Evolutionary conservation across 2,797 vertebrate species (phyloP).

Genomic region (Pseudochromis fuscus): DNA sequence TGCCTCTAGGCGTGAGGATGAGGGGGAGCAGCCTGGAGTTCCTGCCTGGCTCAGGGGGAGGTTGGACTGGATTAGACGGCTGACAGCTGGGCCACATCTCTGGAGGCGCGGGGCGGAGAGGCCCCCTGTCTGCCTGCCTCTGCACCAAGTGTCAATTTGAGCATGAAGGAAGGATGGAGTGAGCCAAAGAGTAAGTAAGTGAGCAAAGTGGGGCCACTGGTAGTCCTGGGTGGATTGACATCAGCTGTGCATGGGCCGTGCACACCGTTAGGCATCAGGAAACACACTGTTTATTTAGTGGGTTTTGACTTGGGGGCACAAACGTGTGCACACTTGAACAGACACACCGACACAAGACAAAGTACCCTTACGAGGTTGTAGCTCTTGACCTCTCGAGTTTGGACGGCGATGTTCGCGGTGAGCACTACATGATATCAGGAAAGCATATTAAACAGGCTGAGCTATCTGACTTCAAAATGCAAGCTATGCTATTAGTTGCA

Average conservation of each 20-base stretch:
- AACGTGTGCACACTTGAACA: slow-evolving; percentile 66
- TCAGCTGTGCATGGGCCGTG: slow-evolving; percentile 81
- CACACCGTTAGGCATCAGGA: slow-evolving; percentile 84
- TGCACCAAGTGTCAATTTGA: slow-evolving; percentile 87
- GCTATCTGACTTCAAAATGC: slow-evolving; percentile 48
- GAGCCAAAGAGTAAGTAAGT: slow-evolving; percentile 82
- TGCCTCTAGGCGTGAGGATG: slow-evolving; percentile 77
- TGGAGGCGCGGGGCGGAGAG: slow-evolving; percentile 81
- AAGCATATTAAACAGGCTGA: slow-evolving; percentile 41
- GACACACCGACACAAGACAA: slow-evolving; percentile 69
- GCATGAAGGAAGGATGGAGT: slow-evolving; percentile 84
- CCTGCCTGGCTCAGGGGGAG: slow-evolving; percentile 82
- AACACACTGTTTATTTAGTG: slow-evolving; percentile 82
- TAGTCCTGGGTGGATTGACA: slow-evolving; percentile 81
- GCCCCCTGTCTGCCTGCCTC: slow-evolving; percentile 83
- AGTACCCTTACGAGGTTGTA: slow-evolving; percentile 56
- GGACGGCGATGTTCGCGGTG: slow-evolving; percentile 26
- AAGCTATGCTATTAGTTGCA: slow-evolving; percentile 59
- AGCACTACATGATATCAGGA: slow-evolving; percentile 10
- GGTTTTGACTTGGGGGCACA: slow-evolving; percentile 66
- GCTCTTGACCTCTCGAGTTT: slow-evolving; percentile 62
- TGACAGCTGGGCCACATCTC: slow-evolving; percentile 88
- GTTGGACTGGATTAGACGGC: slow-evolving; percentile 87
- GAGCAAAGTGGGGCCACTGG: slow-evolving; percentile 79
- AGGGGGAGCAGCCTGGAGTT: slow-evolving; percentile 77